Base-by-base conservation (phyloP, 2,888 invertebrate species). In the Ornithoptera alexandrae region DNA sequence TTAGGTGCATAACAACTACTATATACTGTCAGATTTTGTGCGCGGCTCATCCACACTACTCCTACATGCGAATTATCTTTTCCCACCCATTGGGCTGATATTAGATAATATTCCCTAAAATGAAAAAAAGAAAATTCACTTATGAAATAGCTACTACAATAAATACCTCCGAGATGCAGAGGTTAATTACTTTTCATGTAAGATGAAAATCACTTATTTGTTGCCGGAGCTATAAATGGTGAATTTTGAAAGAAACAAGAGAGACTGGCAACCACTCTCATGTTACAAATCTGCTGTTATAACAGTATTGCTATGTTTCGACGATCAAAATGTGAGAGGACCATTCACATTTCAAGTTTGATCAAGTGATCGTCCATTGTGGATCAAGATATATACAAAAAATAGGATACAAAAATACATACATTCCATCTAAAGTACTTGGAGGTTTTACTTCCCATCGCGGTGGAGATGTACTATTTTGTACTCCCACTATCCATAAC, bases 41-140 rank as follows among this genome's bases (percentile, higher is more conserved):
- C 96, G 77, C 99, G 94, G 87, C 97, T 97, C 95, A 98, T 96
- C 97, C 98, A 99, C 69, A 98, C 96, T 65, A 97, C 96, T 65
- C 97, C 95, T 75, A 98, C 94, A 84, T 96, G 95, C 73, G 94
- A 93, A 86, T 96, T 96, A 79, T 94, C 94, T 81, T 95, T 94
- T 79, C 96, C 95, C 79, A 97, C 95, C 98, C 98, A 98, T 74
- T 96, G 95, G 72, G 97, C 97, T 77, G 97, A 97, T 85, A 97
- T 97, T 85, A 98, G 93, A 92, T 98, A 98, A 92, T 96, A 96
- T 83, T 98, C 98, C 89, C 97, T 98, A 92, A 58, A 91, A 92
- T 78, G 66, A 60, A 15, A 64, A 22, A 10, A 62, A 59, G 0
- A 24, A 53, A 2, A 18, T 53, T 53, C 18, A n/a, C 18, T n/a